Evolutionary conservation across 1,140 invertebrate genomes (phyloP).

Genomic region (Brachionus plicatilis): DNA sequence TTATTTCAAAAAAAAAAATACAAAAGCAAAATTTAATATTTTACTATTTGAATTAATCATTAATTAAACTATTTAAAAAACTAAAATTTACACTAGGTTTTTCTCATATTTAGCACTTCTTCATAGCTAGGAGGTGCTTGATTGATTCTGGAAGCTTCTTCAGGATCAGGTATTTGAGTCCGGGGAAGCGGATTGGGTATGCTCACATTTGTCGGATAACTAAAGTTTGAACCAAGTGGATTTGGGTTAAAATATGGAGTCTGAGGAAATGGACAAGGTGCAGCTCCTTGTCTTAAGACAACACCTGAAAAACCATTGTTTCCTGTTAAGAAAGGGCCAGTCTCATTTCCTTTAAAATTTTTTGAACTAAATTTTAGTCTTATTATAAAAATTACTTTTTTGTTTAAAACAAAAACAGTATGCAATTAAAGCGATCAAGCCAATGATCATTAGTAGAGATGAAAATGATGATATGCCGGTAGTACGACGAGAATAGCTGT

Average conservation of each 20-base stretch:
- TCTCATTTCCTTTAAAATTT: not conserved
- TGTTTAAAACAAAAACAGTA: not conserved
- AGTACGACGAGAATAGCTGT: not conserved
- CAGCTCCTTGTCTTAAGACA: not conserved
- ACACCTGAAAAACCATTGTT: not conserved
- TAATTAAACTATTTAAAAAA: not conserved
- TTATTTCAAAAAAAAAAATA: not conserved
- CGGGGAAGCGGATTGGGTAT: not conserved
- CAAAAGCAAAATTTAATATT: not conserved
- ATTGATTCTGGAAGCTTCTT: not conserved
- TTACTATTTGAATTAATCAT: not conserved
- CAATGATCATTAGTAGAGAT: not conserved
- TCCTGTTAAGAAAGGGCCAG: not conserved
- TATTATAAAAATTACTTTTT: not conserved
- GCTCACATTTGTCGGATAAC: not conserved
- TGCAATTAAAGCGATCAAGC: not conserved
- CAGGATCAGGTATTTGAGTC: not conserved
- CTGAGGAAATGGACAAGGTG: not conserved
- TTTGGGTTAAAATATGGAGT: not conserved
- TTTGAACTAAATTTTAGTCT: not conserved
- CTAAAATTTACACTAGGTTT: not conserved
- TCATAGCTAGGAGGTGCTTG: constrained; percentile 24
- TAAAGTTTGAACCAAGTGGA: not conserved
- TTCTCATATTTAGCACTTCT: not conserved
- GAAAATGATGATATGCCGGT: not conserved